phyloP scores from a whole-genome alignment of 2,888 invertebrate genomes.

The Bombyx huttoni region DNA sequence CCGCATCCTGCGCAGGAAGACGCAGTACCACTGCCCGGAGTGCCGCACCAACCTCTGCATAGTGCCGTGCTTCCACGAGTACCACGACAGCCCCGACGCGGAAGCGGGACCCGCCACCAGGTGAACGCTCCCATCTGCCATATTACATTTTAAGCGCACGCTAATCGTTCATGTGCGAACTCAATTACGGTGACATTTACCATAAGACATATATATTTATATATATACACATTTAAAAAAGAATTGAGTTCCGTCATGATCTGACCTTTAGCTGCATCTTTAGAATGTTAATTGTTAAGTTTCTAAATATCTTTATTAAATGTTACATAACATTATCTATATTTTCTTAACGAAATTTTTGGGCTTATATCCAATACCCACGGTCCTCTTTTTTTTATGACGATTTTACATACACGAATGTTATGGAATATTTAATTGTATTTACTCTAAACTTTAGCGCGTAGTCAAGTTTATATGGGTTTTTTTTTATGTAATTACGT shows the following conservation, averaged over 20 bases:
- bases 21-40: conserved; percentile 92
- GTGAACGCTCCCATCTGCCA: not conserved
- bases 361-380: not conserved
- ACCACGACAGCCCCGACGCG: conserved; percentile 75
- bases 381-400: not conserved
- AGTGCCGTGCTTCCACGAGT: conserved; percentile 91
- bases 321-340: not conserved
- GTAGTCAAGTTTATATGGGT: not conserved
- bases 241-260: not conserved
- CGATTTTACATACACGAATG: not conserved
- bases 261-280: not conserved
- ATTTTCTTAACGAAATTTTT: not conserved
- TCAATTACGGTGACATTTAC: too few species aligned
- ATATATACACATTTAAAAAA: not conserved
- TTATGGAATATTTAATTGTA: not conserved
- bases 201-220: too few species aligned
- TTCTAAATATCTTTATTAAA: not conserved
- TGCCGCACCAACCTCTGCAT: conserved; percentile 91
- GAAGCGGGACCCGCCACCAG: conserved; percentile 15
- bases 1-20: conserved; percentile 85
- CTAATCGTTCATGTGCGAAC: too few species aligned
- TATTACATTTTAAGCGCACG: too few species aligned
- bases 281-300: not conserved
- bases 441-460: not conserved
- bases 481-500: too few species aligned